Conservation (phyloP, 2,888 invertebrate genomes). For the Notocelia uddmanniana region DNA sequence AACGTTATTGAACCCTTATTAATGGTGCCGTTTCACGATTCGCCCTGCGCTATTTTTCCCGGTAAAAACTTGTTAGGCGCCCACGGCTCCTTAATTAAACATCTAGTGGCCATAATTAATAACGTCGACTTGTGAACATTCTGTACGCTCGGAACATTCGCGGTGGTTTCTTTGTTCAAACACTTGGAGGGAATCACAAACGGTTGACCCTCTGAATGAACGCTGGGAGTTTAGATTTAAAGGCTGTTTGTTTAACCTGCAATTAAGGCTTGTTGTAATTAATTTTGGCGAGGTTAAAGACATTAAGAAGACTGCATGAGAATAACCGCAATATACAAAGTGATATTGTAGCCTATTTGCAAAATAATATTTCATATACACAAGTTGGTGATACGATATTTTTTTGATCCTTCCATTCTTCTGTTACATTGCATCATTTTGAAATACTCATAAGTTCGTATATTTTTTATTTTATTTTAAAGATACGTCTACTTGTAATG, state of each 20-base stretch:
- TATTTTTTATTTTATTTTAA: too few relatives aligned
- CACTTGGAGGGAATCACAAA: constrained; percentile 35
- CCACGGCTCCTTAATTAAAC: constrained; percentile 58
- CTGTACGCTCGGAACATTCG: constrained; percentile 43
- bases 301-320: background rate
- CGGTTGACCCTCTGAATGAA: constrained; percentile 29
- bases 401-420: too few relatives aligned
- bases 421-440: too few relatives aligned
- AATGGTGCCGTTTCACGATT: background rate
- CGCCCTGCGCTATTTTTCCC: constrained; percentile 21
- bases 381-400: too few relatives aligned
- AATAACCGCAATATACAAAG: too few relatives aligned
- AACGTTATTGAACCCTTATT: background rate
- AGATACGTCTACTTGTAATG: too few relatives aligned
- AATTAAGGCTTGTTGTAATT: constrained; percentile 20
- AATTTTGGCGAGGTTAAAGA: background rate
- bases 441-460: too few relatives aligned
- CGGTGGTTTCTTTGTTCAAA: constrained; percentile 46
- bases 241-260: constrained; percentile 18
- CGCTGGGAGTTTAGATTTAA: constrained; percentile 16
- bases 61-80: constrained; percentile 47
- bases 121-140: constrained; percentile 52
- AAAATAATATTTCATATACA: too few relatives aligned
- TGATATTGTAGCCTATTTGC: too few relatives aligned
- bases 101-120: constrained; percentile 57